phyloP scores from a whole-genome alignment of 2,888 invertebrate species.

The Volucella bombylans region DNA sequence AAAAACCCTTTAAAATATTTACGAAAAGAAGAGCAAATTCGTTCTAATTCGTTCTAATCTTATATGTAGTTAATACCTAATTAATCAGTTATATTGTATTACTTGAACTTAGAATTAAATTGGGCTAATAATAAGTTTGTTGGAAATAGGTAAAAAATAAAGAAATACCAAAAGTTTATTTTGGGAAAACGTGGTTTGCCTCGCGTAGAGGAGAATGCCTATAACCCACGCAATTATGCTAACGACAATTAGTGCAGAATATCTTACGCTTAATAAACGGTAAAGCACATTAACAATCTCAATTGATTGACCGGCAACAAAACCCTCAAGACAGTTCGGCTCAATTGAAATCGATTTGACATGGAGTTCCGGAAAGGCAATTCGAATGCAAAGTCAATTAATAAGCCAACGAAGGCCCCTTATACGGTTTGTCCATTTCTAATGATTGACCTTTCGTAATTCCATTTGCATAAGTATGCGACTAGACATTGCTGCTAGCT shows the following conservation, averaged over 20 bases:
- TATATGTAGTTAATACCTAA: too few relatives aligned
- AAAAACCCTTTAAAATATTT: too few relatives aligned
- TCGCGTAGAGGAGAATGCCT: too few relatives aligned
- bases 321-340: slow-evolving; percentile 17
- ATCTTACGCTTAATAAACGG: slow-evolving; percentile 44
- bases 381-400: slow-evolving; percentile 37
- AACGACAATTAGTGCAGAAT: slow-evolving; percentile 55
- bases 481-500: neutral
- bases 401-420: slow-evolving; percentile 18
- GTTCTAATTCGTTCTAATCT: too few relatives aligned
- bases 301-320: neutral
- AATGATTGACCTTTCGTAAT: slow-evolving; percentile 25
- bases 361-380: slow-evolving; percentile 17
- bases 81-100: too few relatives aligned
- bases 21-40: too few relatives aligned
- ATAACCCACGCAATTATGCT: slow-evolving; percentile 22
- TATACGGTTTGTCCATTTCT: neutral
- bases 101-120: too few relatives aligned
- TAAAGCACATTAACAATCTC: slow-evolving; percentile 21
- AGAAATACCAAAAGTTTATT: too few relatives aligned
- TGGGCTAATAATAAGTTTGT: too few relatives aligned
- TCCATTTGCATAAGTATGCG: neutral
- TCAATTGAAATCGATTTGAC: slow-evolving; percentile 5
- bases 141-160: too few relatives aligned
- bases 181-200: too few relatives aligned